These are phyloP conservation scores for Pasiphila rectangulata DNA, from an alignment of 2,888 invertebrate species.

Conservation along the genomic window DNA sequence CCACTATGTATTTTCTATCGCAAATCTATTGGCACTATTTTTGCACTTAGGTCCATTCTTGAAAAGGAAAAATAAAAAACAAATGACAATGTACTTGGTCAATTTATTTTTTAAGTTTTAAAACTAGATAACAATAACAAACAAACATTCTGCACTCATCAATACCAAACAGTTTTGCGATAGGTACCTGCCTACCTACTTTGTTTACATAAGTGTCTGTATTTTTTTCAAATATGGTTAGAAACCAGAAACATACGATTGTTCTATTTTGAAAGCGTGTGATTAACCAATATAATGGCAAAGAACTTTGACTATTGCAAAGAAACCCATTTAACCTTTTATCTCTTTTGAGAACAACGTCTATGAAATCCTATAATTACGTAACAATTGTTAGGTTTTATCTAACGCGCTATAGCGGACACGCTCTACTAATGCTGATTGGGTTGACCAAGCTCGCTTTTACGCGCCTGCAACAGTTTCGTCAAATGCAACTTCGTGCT, in stretches of 20 bases:
- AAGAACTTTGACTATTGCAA: too few species aligned
- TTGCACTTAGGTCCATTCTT: neutral
- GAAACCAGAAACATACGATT: too few species aligned
- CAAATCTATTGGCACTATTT: slow-evolving; percentile 3
- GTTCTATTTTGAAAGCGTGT: too few species aligned
- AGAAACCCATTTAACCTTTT: too few species aligned
- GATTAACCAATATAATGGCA: too few species aligned
- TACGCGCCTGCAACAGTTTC: slow-evolving; percentile 74
- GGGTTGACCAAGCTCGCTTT: slow-evolving; percentile 58
- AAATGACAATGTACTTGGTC: slow-evolving; percentile 38
- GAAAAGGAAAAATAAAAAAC: slow-evolving; percentile 11
- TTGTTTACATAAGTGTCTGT: neutral
- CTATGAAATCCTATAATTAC: slow-evolving; percentile 69
- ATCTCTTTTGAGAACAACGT: slow-evolving; percentile 36
- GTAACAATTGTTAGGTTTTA: slow-evolving; percentile 66
- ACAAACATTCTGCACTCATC: slow-evolving; percentile 14
- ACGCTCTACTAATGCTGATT: slow-evolving; percentile 70
- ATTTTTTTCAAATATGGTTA: too few species aligned
- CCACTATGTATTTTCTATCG: slow-evolving; percentile 25
- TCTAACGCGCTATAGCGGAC: slow-evolving; percentile 62
- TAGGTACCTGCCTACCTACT: too few species aligned
- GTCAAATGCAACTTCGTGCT: slow-evolving; percentile 85
- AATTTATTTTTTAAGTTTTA: slow-evolving; percentile 54
- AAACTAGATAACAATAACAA: slow-evolving; percentile 75
- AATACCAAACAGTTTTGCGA: slow-evolving; percentile 32